Percentiles rank a stretch among this genome's conserved stretches.
Evolutionary conservation across 1,140 invertebrate species (phyloP).

Genomic region (Drosophila parvula): DNA sequence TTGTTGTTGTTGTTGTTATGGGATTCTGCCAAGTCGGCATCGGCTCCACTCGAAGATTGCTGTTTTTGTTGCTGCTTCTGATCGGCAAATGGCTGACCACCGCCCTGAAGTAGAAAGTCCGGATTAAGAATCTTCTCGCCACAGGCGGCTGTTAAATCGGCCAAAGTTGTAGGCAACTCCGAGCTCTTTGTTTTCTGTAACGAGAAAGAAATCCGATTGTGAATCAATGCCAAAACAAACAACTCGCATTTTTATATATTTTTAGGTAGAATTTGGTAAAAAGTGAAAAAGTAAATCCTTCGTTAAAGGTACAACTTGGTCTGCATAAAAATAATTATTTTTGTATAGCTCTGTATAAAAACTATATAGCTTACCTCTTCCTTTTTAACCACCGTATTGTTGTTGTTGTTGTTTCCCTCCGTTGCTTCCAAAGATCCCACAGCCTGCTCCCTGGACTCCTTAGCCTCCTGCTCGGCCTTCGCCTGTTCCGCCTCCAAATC

Average conservation of each 20-base stretch:
- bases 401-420: conserved; percentile 81
- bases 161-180: conserved; percentile 87
- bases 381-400: conserved; percentile 66
- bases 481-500: conserved; percentile 84
- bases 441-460: conserved; percentile 50
- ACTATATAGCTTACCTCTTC: conserved; percentile 74
- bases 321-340: too few species aligned
- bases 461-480: conserved; percentile 73
- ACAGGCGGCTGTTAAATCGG: conserved; percentile 92
- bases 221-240: too few species aligned
- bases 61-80: conserved; percentile 47
- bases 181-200: conserved; percentile 56
- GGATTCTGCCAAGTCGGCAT: conserved; percentile 4
- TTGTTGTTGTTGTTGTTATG: conserved; percentile 55
- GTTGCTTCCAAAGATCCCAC: conserved; percentile 71
- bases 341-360: too few species aligned
- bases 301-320: too few species aligned
- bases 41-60: conserved; percentile 2
- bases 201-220: too few species aligned
- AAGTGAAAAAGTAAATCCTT: too few species aligned
- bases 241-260: too few species aligned
- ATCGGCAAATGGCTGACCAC: conserved; percentile 89
- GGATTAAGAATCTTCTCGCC: conserved; percentile 92
- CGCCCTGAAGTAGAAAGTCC: conserved; percentile 91
- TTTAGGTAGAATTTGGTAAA: too few species aligned